Conservation (phyloP, 2,797 vertebrate genomes). For the Lepilemur septentrionalis region DNA sequence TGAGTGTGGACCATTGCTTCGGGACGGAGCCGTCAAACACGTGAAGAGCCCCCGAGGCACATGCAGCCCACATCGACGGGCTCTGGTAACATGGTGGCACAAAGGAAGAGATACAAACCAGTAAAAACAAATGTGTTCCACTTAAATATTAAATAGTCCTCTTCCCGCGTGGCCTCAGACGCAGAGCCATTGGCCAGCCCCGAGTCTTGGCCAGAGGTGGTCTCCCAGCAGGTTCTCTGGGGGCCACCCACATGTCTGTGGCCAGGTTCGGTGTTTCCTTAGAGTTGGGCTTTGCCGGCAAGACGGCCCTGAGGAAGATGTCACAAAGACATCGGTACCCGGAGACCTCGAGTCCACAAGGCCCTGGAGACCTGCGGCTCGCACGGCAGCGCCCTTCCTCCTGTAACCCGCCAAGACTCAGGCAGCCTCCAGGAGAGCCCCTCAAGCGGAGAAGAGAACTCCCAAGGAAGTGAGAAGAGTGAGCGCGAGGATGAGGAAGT, state of each 20-base stretch:
- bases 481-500: too few species aligned
- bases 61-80: accelerated
- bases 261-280: neutral
- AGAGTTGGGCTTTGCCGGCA: neutral
- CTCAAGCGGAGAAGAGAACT: accelerated
- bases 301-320: neutral
- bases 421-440: accelerated
- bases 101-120: neutral
- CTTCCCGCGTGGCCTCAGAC: neutral
- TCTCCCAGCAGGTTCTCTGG: neutral
- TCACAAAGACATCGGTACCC: neutral
- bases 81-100: neutral
- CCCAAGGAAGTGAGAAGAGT: neutral
- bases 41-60: accelerated
- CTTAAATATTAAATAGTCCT: neutral
- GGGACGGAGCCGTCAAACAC: neutral
- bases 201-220: neutral
- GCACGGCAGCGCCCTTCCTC: neutral
- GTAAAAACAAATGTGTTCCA: neutral
- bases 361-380: neutral
- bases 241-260: too few species aligned
- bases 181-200: too few species aligned
- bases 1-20: accelerated
- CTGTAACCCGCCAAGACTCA: too few species aligned
- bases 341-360: too few species aligned